phyloP scores from a whole-genome alignment of 2,888 invertebrate genomes.

The Philopedon plagiatum region DNA sequence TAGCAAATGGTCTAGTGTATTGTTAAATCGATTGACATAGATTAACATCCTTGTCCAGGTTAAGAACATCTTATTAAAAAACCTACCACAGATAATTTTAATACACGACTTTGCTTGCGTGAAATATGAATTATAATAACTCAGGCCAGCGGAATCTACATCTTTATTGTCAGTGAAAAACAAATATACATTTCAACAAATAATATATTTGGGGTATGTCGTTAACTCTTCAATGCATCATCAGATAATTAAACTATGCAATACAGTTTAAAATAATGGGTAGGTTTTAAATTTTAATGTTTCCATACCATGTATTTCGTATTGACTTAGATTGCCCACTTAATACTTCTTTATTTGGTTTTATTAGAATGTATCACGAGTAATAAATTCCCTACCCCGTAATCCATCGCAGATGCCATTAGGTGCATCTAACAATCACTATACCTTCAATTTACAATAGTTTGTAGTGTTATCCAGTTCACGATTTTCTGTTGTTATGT shows the following conservation, averaged over 20 bases:
- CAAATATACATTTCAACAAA: too few relatives aligned
- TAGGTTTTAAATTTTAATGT: background rate
- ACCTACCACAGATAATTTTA: too few relatives aligned
- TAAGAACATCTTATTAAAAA: too few relatives aligned
- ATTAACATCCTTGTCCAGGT: too few relatives aligned
- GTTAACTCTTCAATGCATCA: too few relatives aligned
- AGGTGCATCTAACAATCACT: constrained; percentile 20
- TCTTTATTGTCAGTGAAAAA: too few relatives aligned
- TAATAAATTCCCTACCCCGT: constrained; percentile 25
- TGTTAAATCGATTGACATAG: too few relatives aligned
- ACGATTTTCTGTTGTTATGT: constrained; percentile 23
- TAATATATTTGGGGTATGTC: too few relatives aligned
- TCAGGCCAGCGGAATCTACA: too few relatives aligned
- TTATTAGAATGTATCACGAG: constrained; percentile 27
- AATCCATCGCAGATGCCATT: constrained; percentile 5
- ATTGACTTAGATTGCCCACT: constrained; percentile 10
- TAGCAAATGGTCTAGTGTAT: too few relatives aligned
- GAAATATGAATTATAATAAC: too few relatives aligned
- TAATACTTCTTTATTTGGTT: constrained; percentile 41
- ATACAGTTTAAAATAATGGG: background rate
- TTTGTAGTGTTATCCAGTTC: constrained; percentile 27
- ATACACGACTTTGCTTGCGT: too few relatives aligned
- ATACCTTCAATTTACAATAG: constrained; percentile 25
- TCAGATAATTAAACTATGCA: background rate
- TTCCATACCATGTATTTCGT: background rate